These are phyloP conservation scores for Stenichneumon culpator DNA, from an alignment of 2,888 invertebrate species.

Conservation along the genomic window DNA sequence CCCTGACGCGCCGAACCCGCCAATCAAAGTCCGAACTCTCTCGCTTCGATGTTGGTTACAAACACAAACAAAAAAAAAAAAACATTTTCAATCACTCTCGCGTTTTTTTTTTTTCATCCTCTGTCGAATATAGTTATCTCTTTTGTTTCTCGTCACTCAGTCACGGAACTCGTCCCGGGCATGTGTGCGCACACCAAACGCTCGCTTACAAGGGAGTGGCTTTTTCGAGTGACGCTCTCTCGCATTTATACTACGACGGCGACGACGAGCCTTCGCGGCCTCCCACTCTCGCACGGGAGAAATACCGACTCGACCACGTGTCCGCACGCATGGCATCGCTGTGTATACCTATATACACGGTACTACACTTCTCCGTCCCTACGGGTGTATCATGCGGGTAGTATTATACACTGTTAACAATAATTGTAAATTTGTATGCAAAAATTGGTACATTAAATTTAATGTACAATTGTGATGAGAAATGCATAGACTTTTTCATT, in stretches of 20 bases:
- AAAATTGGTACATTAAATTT: no score
- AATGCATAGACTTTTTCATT: no score
- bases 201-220: constrained; percentile 72
- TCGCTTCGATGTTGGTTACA: not conserved
- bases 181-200: constrained; percentile 49
- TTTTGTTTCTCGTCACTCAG: constrained; percentile 14
- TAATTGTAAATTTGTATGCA: no score
- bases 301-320: constrained; percentile 64
- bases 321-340: constrained; percentile 53
- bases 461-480: no score
- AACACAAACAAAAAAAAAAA: not conserved
- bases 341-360: constrained; percentile 5
- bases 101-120: not conserved
- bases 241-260: constrained; percentile 67
- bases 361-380: not conserved
- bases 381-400: not conserved
- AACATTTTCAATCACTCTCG: not conserved
- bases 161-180: constrained; percentile 17
- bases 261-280: constrained; percentile 51
- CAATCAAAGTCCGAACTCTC: not conserved
- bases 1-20: not conserved
- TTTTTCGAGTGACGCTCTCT: constrained; percentile 69
- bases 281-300: constrained; percentile 41
- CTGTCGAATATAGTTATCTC: not conserved
- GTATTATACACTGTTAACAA: not conserved